These are phyloP conservation scores for Toxostoma redivivum DNA, from an alignment of 2,113 vertebrate species.

Conservation along the genomic window DNA sequence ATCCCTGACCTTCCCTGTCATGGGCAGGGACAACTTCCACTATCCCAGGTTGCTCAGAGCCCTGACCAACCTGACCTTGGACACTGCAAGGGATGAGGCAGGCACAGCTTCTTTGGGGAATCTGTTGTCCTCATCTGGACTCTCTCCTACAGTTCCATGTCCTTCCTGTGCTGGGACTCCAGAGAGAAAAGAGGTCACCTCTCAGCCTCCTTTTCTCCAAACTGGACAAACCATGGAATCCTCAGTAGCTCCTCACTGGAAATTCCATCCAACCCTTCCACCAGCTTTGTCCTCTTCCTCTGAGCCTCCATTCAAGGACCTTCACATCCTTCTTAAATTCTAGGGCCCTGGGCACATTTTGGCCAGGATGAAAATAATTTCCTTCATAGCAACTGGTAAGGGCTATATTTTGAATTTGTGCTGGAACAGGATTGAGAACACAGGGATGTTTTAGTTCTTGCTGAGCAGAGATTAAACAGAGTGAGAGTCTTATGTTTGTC, in stretches of 20 bases:
- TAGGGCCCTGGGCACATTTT: not conserved
- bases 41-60: not conserved
- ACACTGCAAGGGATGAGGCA: not conserved
- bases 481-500: not conserved
- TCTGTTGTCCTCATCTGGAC: not conserved
- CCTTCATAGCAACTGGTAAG: not conserved
- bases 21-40: not conserved
- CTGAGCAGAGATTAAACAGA: not conserved
- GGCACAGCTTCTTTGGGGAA: not conserved
- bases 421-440: not conserved
- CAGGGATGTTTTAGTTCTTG: not conserved
- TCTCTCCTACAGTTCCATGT: not conserved
- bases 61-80: rapidly evolving
- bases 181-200: not conserved
- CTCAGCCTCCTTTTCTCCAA: not conserved
- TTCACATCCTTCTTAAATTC: not conserved
- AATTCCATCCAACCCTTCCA: not conserved
- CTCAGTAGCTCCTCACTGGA: not conserved
- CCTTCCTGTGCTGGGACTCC: not conserved
- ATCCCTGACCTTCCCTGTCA: not conserved
- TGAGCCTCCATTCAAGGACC: not conserved
- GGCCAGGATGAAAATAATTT: not conserved
- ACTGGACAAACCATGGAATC: not conserved
- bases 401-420: not conserved
- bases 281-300: not conserved